phyloP scores from a whole-genome alignment of 1,140 invertebrate genomes.

The Zelostemma sp. region DNA sequence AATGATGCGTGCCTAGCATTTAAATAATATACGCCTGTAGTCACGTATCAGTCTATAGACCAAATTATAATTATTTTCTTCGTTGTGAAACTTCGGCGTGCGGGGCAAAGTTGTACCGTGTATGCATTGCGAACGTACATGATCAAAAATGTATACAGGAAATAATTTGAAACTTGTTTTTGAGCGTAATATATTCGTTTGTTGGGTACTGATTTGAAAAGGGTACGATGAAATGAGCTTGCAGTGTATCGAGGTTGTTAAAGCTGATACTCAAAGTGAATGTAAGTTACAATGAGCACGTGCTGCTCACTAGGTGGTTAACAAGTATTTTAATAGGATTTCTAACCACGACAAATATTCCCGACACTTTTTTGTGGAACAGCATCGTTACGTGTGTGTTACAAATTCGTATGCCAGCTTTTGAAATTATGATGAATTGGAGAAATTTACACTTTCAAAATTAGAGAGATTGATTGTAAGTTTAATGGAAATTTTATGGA shows the following conservation, averaged over 20 bases:
- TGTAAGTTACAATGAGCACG: constrained; percentile 49
- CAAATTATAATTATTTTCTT: constrained; percentile 44
- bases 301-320: constrained; percentile 60
- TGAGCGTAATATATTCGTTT: no score
- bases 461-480: no score
- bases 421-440: no score
- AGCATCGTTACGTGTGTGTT: no score
- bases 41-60: constrained; percentile 45
- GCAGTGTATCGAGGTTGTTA: constrained; percentile 50
- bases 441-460: no score
- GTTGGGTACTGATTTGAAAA: constrained; percentile 15
- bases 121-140: not conserved
- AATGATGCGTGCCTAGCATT: constrained; percentile 49
- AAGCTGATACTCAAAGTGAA: constrained; percentile 51
- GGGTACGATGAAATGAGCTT: constrained; percentile 17
- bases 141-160: no score
- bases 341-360: no score
- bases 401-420: no score
- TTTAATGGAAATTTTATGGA: no score
- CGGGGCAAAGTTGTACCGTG: not conserved
- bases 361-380: no score
- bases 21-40: constrained; percentile 53
- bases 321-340: constrained; percentile 60
- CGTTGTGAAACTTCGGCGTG: constrained; percentile 15
- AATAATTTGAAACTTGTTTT: no score